Evolutionary conservation across 2,113 vertebrate genomes (phyloP).

Genomic region (Morone saxatilis): DNA sequence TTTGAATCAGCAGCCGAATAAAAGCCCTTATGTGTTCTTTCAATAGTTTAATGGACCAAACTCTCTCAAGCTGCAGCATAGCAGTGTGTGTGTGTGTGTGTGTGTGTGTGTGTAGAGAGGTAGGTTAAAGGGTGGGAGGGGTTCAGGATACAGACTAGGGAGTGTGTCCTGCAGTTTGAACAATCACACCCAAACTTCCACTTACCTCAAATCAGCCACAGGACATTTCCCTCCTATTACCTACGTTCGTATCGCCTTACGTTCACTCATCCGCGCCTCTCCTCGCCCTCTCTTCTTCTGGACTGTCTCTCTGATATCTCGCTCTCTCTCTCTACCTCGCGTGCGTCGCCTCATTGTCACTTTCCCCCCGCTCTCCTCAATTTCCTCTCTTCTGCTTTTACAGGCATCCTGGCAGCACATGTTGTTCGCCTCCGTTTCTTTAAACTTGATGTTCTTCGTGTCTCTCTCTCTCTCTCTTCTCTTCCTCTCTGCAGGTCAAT

Average conservation of each 20-base stretch:
- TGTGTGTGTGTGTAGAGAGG: background rate
- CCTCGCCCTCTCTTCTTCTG: too few species aligned
- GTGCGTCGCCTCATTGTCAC: too few species aligned
- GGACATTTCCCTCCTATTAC: slow-evolving; percentile 49
- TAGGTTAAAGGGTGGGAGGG: slow-evolving; percentile 38
- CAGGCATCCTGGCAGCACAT: too few species aligned
- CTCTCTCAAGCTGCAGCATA: slow-evolving; percentile 38
- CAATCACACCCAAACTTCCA: slow-evolving; percentile 67
- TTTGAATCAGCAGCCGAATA: slow-evolving; percentile 63
- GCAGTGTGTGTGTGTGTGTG: slow-evolving; percentile 11
- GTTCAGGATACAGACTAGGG: slow-evolving; percentile 46
- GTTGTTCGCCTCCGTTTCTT: too few species aligned
- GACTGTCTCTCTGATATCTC: background rate
- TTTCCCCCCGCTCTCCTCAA: too few species aligned
- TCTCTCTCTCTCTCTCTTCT: background rate
- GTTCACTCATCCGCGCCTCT: too few species aligned
- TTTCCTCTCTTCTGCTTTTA: background rate
- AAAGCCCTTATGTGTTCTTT: slow-evolving; percentile 58
- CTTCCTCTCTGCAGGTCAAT: background rate
- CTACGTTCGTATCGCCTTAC: too few species aligned
- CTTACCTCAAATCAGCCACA: slow-evolving; percentile 37
- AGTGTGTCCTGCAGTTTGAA: slow-evolving; percentile 53
- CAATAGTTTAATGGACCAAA: slow-evolving; percentile 51
- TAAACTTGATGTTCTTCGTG: too few species aligned
- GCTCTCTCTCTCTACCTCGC: background rate